These are phyloP conservation scores for Drepana arcuata DNA, from an alignment of 1,140 invertebrate genomes.

Conservation along the genomic window DNA sequence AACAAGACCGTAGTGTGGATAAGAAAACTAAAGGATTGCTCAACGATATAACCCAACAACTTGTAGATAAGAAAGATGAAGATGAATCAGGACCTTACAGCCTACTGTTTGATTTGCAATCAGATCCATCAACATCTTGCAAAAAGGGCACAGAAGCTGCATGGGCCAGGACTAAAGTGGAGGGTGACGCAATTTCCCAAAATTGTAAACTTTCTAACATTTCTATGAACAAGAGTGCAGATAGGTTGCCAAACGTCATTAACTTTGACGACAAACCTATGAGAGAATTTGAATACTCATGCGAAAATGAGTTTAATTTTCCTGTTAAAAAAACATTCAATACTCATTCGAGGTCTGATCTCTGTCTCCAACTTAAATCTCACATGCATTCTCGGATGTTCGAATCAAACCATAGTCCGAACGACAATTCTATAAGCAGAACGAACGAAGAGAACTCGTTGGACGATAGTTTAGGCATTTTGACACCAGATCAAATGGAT, in stretches of 20 bases:
- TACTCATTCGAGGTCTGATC: constrained; percentile 57
- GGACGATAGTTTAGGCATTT: constrained; percentile 87
- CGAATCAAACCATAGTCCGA: constrained; percentile 56
- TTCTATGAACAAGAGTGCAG: constrained; percentile 36
- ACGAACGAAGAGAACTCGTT: constrained; percentile 83
- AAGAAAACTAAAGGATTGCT: constrained; percentile 52
- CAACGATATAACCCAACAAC: constrained; percentile 57
- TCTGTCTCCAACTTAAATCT: constrained; percentile 57
- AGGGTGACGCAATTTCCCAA: constrained; percentile 24
- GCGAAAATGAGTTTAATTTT: constrained; percentile 50
- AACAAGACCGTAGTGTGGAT: constrained; percentile 53
- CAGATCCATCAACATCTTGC: constrained; percentile 46
- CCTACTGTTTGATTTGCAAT: constrained; percentile 68
- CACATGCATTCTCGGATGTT: constrained; percentile 38
- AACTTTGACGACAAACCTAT: constrained; percentile 61
- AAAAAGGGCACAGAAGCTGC: constrained; percentile 17
- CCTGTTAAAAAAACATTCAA: constrained; percentile 43
- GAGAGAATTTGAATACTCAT: constrained; percentile 66
- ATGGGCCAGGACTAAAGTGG: constrained; percentile 27
- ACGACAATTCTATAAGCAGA: constrained; percentile 60
- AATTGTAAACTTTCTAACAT: constrained; percentile 21
- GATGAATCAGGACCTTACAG: constrained; percentile 72
- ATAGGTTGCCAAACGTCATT: constrained; percentile 51
- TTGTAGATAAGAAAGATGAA: constrained; percentile 55
- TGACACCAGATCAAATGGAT: constrained; percentile 90